Evolutionary conservation across 2,888 invertebrate species (phyloP), one percentile per base, ranked within the genome.

Genomic region (Pyralis farinalis): DNA sequence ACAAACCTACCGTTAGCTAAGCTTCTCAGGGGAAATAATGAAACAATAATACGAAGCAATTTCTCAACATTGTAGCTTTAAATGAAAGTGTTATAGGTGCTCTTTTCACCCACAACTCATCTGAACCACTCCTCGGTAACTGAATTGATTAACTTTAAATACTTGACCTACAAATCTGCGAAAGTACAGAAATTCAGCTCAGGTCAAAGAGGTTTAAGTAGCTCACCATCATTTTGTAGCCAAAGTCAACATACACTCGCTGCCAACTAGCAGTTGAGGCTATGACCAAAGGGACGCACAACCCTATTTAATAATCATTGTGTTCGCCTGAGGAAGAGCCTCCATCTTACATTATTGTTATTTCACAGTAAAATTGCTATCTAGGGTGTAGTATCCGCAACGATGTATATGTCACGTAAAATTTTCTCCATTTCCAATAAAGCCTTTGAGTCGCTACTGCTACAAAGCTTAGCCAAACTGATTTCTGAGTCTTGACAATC

Each of bases 21-120:
- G 41, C 40, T 49, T 51, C 64, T 60, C 63, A 11, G 11, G 63
- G 64, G 61, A 64, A 62, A 64, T 63, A 61, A 63, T 60, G 36
- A 42, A 49, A 47, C 47, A 51, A 46, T 47, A 46, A 51, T 47
- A 48, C 42, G 37, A 44, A 42, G 37, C 40, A 46, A 43, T 39
- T 33, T 33, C 28, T 27, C 32, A 33, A 12, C 9, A 27, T 12
- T 12, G 22, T 37, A 37, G 20, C 30, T 20, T 37, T 31, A 37
- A 29, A 37, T 29, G n/a, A 29, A 36, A 36, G 10, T 16, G 10
- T 35, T 27, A 12, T 27, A 27, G 25, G 10, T 34, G 12, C 1
- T n/a, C n/a, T n/a, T n/a, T n/a, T n/a, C n/a, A n/a, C n/a, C n/a
- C n/a, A n/a, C n/a, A n/a, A n/a, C n/a, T n/a, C n/a, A n/a, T n/a